Conservation (phyloP, 2,113 vertebrate genomes). For the Delphinus delphis region DNA sequence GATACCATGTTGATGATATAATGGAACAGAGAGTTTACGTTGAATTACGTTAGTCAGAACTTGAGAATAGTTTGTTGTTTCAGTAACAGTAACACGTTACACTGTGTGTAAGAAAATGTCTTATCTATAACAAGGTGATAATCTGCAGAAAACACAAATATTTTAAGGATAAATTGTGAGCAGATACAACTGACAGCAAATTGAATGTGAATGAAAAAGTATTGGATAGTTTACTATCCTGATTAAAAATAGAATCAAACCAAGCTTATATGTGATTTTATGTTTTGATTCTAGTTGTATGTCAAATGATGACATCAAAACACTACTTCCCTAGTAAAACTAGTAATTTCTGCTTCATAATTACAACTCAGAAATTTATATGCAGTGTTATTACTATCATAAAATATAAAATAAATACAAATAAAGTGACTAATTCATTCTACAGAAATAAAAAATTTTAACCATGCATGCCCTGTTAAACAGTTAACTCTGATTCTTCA, state of each 20-base stretch:
- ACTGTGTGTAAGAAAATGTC: not conserved
- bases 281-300: not conserved
- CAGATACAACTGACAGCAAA: not conserved
- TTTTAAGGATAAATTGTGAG: not conserved
- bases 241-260: not conserved
- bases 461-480: not conserved
- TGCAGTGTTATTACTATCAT: not conserved
- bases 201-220: not conserved
- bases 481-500: not conserved
- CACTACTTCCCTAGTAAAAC: not conserved
- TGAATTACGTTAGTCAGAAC: not conserved
- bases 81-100: not conserved
- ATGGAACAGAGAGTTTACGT: not conserved
- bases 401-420: not conserved
- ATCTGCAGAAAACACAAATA: not conserved
- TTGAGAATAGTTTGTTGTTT: not conserved
- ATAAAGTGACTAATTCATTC: not conserved
- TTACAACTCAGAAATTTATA: not conserved
- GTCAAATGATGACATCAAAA: not conserved
- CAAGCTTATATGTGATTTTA: not conserved
- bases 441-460: not conserved
- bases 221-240: not conserved
- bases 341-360: not conserved
- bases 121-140: not conserved
- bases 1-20: not conserved